Evolutionary conservation across 1,140 invertebrate genomes (phyloP).

Genomic region (Brachionus manjavacas): DNA sequence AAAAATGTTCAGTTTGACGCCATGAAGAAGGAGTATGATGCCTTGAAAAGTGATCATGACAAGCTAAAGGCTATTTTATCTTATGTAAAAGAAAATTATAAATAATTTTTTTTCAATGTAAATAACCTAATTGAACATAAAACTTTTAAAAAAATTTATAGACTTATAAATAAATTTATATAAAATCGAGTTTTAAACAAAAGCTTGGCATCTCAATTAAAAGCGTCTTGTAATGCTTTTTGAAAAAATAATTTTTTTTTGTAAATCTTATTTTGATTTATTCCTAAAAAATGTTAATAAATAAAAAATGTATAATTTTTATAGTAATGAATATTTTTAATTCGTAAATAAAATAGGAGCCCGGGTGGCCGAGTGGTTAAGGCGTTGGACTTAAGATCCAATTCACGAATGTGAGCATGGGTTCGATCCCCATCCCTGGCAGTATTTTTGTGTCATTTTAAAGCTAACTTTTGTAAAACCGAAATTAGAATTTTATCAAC

Average conservation of each 20-base stretch:
- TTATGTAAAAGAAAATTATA: constrained; percentile 42
- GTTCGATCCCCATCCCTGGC: constrained; percentile 35
- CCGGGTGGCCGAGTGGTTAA: constrained; percentile 32
- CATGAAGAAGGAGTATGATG: neutral
- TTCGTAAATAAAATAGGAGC: neutral
- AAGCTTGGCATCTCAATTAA: neutral
- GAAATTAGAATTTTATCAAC: too few relatives aligned
- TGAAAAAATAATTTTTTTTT: neutral
- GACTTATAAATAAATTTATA: neutral
- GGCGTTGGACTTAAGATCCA: constrained; percentile 36
- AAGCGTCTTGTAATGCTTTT: constrained; percentile 20
- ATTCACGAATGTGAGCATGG: constrained; percentile 37
- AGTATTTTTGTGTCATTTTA: neutral
- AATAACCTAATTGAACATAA: neutral
- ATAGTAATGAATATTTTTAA: too few relatives aligned
- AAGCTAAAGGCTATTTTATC: constrained; percentile 23
- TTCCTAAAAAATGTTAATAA: neutral
- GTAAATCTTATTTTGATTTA: neutral
- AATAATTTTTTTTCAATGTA: constrained; percentile 4
- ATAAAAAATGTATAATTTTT: too few relatives aligned
- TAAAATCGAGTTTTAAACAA: neutral
- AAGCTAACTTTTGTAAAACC: neutral
- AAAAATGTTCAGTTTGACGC: neutral
- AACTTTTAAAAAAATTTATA: neutral
- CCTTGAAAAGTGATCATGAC: constrained; percentile 1